Evolutionary conservation across 2,113 vertebrate genomes (phyloP).

Genomic region (Xenopus tropicalis): UCB_Xtro_10.0 CM004450.2:89764001-89764500

Average conservation of each 20-base stretch:
- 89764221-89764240: slow-evolving; percentile 55
- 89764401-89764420: background rate
- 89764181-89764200: slow-evolving; percentile 53
- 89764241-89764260: slow-evolving; percentile 51
- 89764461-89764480: no score
- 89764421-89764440: no score
- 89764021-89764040: slow-evolving; percentile 46
- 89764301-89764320: background rate
- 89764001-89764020: slow-evolving; percentile 28
- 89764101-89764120: slow-evolving; percentile 55
- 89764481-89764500: no score
- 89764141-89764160: slow-evolving; percentile 53
- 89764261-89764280: slow-evolving; percentile 35
- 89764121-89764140: slow-evolving; percentile 58
- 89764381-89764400: background rate
- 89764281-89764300: slow-evolving; percentile 34
- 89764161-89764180: slow-evolving; percentile 53
- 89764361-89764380: background rate
- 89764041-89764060: slow-evolving; percentile 46
- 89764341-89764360: background rate
- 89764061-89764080: slow-evolving; percentile 51
- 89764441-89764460: no score
- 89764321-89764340: background rate
- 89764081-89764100: slow-evolving; percentile 53
- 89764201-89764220: slow-evolving; percentile 53